phyloP scores from a whole-genome alignment of 23 tunicate genomes.

The Halocynthia aurantium region DNA sequence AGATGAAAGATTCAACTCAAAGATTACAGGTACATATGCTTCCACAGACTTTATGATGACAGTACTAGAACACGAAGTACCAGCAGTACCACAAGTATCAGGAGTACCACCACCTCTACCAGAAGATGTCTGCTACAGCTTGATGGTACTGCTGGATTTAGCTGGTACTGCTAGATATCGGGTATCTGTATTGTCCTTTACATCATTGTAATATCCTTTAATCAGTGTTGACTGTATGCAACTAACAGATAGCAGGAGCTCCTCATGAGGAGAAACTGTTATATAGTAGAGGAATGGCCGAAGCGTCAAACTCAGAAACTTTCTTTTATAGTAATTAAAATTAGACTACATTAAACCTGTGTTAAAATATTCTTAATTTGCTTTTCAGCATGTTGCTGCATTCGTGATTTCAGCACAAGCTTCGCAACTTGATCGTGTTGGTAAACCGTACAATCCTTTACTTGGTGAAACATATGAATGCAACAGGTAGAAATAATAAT shows the following conservation, averaged over 20 bases:
- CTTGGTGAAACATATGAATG: slow-evolving; percentile 85
- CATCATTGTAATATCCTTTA: neutral
- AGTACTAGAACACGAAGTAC: no score
- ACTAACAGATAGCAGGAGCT: no score
- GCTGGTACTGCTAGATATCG: neutral
- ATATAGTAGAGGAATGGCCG: no score
- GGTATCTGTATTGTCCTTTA: neutral
- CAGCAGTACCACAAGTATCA: no score
- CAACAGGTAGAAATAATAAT: slow-evolving; percentile 31
- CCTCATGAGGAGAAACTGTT: no score
- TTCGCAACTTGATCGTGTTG: slow-evolving; percentile 73
- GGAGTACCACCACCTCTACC: no score
- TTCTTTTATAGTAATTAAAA: no score
- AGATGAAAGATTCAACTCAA: slow-evolving; percentile 33
- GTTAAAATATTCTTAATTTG: neutral
- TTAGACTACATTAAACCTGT: no score
- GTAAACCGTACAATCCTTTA: slow-evolving; percentile 93
- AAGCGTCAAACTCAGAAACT: no score
- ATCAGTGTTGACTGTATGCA: neutral
- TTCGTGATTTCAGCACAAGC: slow-evolving; percentile 89
- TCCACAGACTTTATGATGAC: no score
- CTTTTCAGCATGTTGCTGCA: slow-evolving; percentile 70
- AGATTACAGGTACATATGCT: slow-evolving; percentile 55
- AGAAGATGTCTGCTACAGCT: no score
- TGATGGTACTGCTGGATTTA: no score